Evolutionary conservation across 2,797 vertebrate genomes (phyloP).

Genomic region (Cygnus olor): DNA sequence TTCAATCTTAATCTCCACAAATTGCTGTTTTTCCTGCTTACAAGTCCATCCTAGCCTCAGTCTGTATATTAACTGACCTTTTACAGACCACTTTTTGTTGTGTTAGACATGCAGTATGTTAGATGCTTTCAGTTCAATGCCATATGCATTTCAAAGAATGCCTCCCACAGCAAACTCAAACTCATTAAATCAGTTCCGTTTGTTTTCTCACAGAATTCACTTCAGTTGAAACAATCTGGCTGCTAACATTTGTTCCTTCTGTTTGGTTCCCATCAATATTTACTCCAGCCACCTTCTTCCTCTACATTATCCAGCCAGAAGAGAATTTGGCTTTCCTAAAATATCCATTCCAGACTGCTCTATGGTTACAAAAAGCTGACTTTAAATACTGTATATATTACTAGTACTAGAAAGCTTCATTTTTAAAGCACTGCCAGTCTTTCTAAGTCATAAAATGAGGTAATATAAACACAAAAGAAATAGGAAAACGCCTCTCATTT

Average conservation of each 20-base stretch:
- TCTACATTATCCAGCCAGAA: not conserved
- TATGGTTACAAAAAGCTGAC: not conserved
- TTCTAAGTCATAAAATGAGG: not conserved
- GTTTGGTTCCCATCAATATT: not conserved
- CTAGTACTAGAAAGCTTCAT: not conserved
- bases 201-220: not conserved
- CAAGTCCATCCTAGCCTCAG: not conserved
- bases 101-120: not conserved
- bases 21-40: not conserved
- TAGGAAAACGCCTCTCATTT: not conserved
- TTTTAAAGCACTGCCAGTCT: not conserved
- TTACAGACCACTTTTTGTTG: not conserved
- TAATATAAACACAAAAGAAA: not conserved
- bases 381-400: not conserved
- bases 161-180: not conserved
- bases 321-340: not conserved
- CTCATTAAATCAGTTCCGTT: not conserved
- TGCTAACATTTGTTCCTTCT: slow-evolving; percentile 15
- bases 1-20: not conserved
- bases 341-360: not conserved
- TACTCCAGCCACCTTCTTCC: not conserved
- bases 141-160: not conserved
- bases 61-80: not conserved
- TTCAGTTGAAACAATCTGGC: slow-evolving; percentile 9
- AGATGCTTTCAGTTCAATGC: not conserved